These are phyloP conservation scores for Zeus faber DNA, from an alignment of 2,113 vertebrate species.

Conservation along the genomic window DNA sequence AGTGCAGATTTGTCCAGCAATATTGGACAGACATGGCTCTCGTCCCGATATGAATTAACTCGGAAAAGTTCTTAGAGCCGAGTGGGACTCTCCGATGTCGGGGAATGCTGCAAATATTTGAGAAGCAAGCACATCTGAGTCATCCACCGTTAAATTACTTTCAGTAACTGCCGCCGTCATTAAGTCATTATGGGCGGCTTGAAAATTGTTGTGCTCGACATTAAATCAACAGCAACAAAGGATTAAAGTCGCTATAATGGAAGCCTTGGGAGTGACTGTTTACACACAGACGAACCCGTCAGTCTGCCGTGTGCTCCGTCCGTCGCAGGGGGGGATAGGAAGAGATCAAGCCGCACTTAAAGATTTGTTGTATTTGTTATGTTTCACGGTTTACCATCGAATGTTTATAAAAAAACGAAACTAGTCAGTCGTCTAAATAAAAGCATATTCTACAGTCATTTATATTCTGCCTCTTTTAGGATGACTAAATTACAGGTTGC, in stretches of 20 bases:
- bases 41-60: not conserved
- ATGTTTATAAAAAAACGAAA: slow-evolving; percentile 27
- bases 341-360: not conserved
- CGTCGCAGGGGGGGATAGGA: not conserved
- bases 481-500: slow-evolving; percentile 56
- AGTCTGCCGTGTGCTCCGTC: not conserved
- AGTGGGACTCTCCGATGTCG: slow-evolving; percentile 37
- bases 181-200: slow-evolving; percentile 67
- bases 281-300: slow-evolving; percentile 38
- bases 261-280: slow-evolving; percentile 48
- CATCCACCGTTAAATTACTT: slow-evolving; percentile 60
- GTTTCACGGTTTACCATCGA: slow-evolving; percentile 36
- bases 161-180: slow-evolving; percentile 62
- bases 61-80: slow-evolving; percentile 28
- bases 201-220: slow-evolving; percentile 56
- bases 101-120: slow-evolving; percentile 61
- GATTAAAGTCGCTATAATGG: slow-evolving; percentile 58
- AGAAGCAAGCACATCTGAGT: slow-evolving; percentile 63
- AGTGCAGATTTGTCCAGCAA: too few relatives aligned
- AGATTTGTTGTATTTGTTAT: slow-evolving; percentile 6
- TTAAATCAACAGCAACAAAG: slow-evolving; percentile 64
- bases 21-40: not conserved
- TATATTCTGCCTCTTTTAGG: slow-evolving; percentile 49
- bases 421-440: slow-evolving; percentile 52
- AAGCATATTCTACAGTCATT: slow-evolving; percentile 41